Evolutionary conservation across 1,140 invertebrate genomes (phyloP), one percentile per base, ranked within the genome.

Genomic region (Drosophila varians): DNA sequence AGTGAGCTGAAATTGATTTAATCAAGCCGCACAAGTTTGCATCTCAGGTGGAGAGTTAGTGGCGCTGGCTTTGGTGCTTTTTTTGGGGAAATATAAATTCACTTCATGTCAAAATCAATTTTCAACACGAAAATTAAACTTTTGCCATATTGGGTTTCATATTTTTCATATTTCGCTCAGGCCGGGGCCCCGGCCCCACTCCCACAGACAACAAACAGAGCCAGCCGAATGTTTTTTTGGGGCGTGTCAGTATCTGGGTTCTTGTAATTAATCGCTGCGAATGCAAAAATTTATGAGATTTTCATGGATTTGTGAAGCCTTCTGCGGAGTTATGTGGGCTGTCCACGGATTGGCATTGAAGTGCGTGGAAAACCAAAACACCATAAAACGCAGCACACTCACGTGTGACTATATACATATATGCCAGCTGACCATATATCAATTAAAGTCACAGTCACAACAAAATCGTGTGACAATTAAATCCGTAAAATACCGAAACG

Each of bases 401-500:
- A 74, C 69, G 73, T 82, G 82, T 53, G 62, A 66, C 62, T 26
- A 55, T n/a, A n/a, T n/a, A 42, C 38, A n/a, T 60, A 38, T 46
- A 21, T 60, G 40, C 54, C 54, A 36, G 18, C 52, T 45, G 54
- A 48, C 57, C 68, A 87, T 86, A 87, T 87, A 86, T 86, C 80
- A 86, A 77, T 86, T 87, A 74, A 68, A 74, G 71, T 74, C 72
- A 77, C 68, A 86, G 77, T 86, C 77, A 87, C 68, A 86, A 87
- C 80, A 84, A 76, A 53, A 66, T 73, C 77, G 73, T 80, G 82
- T 87, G 80, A 86, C 80, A 87, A 84, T 86, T 84, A 74, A 65
- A 61, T 45, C 43, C 60, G 47, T 9, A 45, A 83, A 64, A 74
- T 65, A 73, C 21, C 64, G 36, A 36, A 34, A 21, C 64, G 47